Base-by-base conservation (phyloP, 2,888 invertebrate genomes). In the Rhagophthalmus giganteus region DNA sequence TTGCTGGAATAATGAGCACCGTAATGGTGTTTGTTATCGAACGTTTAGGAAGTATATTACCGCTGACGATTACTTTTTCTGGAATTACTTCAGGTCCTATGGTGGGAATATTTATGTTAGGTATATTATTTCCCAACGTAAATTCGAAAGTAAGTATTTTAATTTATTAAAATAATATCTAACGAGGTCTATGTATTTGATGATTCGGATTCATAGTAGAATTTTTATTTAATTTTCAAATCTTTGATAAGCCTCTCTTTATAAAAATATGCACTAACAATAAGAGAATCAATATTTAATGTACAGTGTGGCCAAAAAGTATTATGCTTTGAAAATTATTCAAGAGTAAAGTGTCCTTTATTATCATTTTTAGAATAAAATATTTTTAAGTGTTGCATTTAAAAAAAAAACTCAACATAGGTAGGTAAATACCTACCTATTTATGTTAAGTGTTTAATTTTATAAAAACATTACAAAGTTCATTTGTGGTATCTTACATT, bases 1-100 rank as follows among this genome's bases (percentile, higher is more conserved):
- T 66, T 0, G 41, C 66, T 7, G 94, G 94, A 1, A 70, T 85
- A 0, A 67, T 89, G 7, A 88, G 89, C 16, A 91, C 94, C 59
- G 84, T 78, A 0, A 74, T 94, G 31, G 80, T 85, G 2, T 84
- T 83, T 73, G 68, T 80, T n/a, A 78, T 84, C 1, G 80, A 85
- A 33, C 16, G 32, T 8, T 35, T 46, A 30, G 87, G 86, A 37
- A 80, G 82, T 9, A 74, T 72, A 25, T 78, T 89, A 54, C 84
- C 86, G 62, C 80, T 88, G 2, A 77, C 12, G 3, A 24, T 13
- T 1, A 33, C 31, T 8, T 9, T 38, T 7, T 30, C 7, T n/a
- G 34, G 16, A n/a, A 10, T 20, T 34, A 8, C 83, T 0, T 79
- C 82, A 16, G 86, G 87, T 2, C 84, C 87, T 0, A 70, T 84